Conservation (phyloP, 2,113 vertebrate species). For the Malaclemys terrapin region DNA sequence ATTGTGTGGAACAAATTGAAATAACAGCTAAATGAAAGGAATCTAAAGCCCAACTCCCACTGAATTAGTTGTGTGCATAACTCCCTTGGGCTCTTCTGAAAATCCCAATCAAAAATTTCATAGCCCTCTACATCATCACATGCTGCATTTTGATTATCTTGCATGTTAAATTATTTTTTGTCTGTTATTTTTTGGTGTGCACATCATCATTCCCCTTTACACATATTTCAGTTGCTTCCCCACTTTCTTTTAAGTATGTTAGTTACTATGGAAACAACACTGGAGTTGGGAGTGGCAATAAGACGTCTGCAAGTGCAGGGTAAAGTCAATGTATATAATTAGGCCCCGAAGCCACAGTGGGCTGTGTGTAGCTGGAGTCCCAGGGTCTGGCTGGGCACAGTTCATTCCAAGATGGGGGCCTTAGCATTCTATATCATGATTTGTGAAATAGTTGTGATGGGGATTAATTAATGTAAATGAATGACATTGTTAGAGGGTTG, state of each 20-base stretch:
- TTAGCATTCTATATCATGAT: not conserved
- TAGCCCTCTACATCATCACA: not conserved
- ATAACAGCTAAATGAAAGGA: not conserved
- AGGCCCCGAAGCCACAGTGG: conserved; percentile 34
- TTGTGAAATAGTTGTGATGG: not conserved
- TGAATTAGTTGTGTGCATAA: not conserved
- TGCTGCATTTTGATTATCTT: not conserved
- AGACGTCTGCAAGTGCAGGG: conserved; percentile 63
- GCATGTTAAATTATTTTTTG: not conserved
- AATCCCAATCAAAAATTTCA: not conserved
- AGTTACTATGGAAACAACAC: conserved; percentile 63
- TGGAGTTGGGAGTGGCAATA: conserved; percentile 51
- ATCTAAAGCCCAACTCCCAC: not conserved
- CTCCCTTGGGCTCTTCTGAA: not conserved
- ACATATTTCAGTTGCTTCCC: not conserved
- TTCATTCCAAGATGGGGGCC: not conserved
- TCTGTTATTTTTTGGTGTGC: not conserved
- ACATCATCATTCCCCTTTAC: not conserved
- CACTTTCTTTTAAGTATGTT: not conserved
- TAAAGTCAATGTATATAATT: conserved; percentile 51
- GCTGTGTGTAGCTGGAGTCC: conserved; percentile 13
- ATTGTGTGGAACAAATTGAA: not conserved
- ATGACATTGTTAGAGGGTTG: not conserved
- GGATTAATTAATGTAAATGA: not conserved
- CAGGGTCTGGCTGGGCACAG: not conserved